Conservation (phyloP, 2,888 invertebrate species). For the Drosophila hamatofila region DNA sequence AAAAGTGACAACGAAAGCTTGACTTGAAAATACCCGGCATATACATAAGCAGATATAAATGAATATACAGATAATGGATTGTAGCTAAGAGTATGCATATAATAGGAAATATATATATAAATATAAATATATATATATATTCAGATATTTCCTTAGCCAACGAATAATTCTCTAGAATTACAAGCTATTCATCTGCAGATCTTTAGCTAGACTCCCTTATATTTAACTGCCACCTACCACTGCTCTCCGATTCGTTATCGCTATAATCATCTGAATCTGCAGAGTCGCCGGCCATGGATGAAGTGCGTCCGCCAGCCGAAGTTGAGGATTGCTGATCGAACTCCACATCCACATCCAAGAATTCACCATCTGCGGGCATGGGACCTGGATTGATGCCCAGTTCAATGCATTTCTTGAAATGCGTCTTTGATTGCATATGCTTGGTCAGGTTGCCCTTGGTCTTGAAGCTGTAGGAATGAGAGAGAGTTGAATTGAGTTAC, state of each 20-base stretch:
- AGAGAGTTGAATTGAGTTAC: background rate
- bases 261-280: constrained; percentile 90
- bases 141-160: too few relatives aligned
- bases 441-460: constrained; percentile 99
- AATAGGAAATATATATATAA: too few relatives aligned
- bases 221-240: constrained; percentile 86
- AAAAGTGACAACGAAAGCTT: too few relatives aligned
- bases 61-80: too few relatives aligned
- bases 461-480: constrained; percentile 91
- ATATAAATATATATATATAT: too few relatives aligned
- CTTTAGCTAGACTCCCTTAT: background rate
- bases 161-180: too few relatives aligned
- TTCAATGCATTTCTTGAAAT: constrained; percentile 96
- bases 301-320: constrained; percentile 83
- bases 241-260: constrained; percentile 89
- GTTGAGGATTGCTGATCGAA: constrained; percentile 84
- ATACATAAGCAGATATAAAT: too few relatives aligned
- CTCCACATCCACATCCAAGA: constrained; percentile 86
- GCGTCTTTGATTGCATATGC: constrained; percentile 99
- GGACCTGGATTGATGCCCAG: constrained; percentile 92
- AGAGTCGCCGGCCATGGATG: constrained; percentile 87
- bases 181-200: too few relatives aligned
- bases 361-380: constrained; percentile 88
- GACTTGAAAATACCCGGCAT: too few relatives aligned
- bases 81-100: too few relatives aligned